These are phyloP conservation scores for Holcopasites calliopsidis DNA, from an alignment of 1,140 invertebrate species.

Conservation along the genomic window DNA sequence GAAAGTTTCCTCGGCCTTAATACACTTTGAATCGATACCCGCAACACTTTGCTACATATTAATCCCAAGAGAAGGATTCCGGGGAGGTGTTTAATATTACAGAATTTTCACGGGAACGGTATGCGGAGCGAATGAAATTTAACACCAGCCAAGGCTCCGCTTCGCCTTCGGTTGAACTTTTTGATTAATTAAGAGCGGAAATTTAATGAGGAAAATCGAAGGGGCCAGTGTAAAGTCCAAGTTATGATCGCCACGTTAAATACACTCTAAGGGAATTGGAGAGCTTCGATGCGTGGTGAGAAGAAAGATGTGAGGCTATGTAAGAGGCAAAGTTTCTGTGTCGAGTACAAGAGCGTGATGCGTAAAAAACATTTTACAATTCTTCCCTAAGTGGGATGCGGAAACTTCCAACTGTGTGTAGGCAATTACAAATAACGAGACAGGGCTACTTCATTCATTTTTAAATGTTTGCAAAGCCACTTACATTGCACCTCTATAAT, in stretches of 20 bases:
- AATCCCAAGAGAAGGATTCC: background rate
- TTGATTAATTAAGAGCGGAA: background rate
- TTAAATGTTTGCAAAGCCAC: no score
- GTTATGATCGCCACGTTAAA: background rate
- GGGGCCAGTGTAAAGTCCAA: background rate
- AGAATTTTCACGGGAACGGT: background rate
- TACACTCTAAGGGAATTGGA: background rate
- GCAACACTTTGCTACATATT: background rate
- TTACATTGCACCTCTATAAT: no score
- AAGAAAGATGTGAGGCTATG: background rate
- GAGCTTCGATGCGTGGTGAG: background rate
- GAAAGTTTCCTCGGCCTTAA: background rate
- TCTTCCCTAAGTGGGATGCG: conserved; percentile 14
- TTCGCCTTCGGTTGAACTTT: background rate
- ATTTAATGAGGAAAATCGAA: background rate
- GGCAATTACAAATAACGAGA: no score
- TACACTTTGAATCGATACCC: background rate
- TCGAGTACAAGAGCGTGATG: conserved; percentile 24
- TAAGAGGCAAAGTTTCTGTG: conserved; percentile 36
- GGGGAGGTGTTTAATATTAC: background rate
- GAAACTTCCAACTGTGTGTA: conserved; percentile 37
- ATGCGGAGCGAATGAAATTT: background rate
- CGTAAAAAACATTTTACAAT: conserved; percentile 15
- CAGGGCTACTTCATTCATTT: no score
- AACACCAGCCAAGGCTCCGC: background rate